phyloP scores from a whole-genome alignment of 2,888 invertebrate genomes.

The Perithous albicinctus region DNA sequence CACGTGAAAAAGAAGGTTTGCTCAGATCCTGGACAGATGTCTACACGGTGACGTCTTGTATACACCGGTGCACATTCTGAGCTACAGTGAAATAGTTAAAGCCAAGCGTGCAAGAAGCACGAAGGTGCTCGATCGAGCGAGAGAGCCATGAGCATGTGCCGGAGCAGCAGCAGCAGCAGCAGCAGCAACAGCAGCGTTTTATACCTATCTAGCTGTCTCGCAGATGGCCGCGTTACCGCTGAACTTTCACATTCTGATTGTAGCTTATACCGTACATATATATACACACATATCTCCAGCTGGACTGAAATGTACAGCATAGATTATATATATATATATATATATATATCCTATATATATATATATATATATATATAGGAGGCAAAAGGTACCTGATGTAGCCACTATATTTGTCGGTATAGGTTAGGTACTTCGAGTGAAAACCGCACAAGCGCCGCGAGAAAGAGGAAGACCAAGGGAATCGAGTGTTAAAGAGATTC shows the following conservation, averaged over 20 bases:
- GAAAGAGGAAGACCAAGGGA: slow-evolving; percentile 14
- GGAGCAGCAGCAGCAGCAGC: slow-evolving; percentile 47
- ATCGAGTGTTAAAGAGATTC: slow-evolving; percentile 24
- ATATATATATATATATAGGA: slow-evolving; percentile 38
- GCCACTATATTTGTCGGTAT: slow-evolving; percentile 38
- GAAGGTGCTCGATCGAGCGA: slow-evolving; percentile 65
- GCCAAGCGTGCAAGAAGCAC: slow-evolving; percentile 52
- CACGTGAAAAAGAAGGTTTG: slow-evolving; percentile 4
- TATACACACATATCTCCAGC: slow-evolving; percentile 16
- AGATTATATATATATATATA: too few species aligned
- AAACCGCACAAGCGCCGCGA: slow-evolving; percentile 42
- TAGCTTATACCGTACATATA: slow-evolving; percentile 51
- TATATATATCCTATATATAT: too few species aligned
- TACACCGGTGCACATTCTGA: slow-evolving; percentile 28
- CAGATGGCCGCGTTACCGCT: slow-evolving; percentile 80
- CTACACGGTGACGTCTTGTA: slow-evolving; percentile 1
- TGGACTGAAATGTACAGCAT: slow-evolving; percentile 41
- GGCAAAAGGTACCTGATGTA: slow-evolving; percentile 56
- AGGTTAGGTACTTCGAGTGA: slow-evolving; percentile 60
- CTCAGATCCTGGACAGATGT: slow-evolving; percentile 14
- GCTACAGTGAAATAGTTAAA: slow-evolving; percentile 44
- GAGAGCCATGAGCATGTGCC: slow-evolving; percentile 63
- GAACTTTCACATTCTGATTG: slow-evolving; percentile 84
- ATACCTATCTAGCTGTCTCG: slow-evolving; percentile 68
- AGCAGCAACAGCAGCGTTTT: slow-evolving; percentile 10